Conservation (phyloP, 2,888 invertebrate genomes). For the Uropetala carovei region DNA sequence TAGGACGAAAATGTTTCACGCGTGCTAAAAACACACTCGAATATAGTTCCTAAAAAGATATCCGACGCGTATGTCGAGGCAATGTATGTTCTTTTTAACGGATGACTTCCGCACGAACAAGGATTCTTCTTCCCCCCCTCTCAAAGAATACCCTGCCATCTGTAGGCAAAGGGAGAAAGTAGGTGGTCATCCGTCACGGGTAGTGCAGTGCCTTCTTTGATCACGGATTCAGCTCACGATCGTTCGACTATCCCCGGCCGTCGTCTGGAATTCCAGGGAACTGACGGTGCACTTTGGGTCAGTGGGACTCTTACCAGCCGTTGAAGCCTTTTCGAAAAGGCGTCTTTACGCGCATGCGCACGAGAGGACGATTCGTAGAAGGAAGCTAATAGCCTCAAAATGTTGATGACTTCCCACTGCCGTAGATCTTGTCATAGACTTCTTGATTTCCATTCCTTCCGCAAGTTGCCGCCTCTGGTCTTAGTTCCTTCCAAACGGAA, state of each 20-base stretch:
- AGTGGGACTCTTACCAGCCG: slow-evolving; percentile 53
- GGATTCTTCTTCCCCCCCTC: not conserved
- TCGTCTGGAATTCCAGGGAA: slow-evolving; percentile 44
- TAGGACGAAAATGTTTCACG: too few relatives aligned
- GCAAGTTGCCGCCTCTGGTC: not conserved
- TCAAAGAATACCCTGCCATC: not conserved
- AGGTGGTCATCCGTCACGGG: not conserved
- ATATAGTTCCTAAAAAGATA: too few relatives aligned
- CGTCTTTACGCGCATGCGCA: slow-evolving; percentile 34
- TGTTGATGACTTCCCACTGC: not conserved
- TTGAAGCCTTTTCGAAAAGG: slow-evolving; percentile 44
- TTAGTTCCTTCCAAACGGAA: not conserved
- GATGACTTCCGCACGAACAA: too few relatives aligned
- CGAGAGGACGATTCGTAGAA: not conserved
- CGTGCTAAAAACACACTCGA: too few relatives aligned
- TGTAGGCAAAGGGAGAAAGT: slow-evolving; percentile 12
- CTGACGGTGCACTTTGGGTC: slow-evolving; percentile 37
- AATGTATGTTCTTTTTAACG: too few relatives aligned
- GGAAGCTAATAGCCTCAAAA: not conserved
- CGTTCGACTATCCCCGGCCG: not conserved
- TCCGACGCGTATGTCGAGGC: too few relatives aligned
- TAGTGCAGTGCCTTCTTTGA: not conserved
- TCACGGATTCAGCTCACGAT: slow-evolving; percentile 57
- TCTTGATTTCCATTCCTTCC: not conserved
- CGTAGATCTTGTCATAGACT: not conserved